Evolutionary conservation across 2,113 vertebrate species (phyloP), one percentile per base, ranked within the genome.

Genomic region (Microcebus griseorufus): DNA sequence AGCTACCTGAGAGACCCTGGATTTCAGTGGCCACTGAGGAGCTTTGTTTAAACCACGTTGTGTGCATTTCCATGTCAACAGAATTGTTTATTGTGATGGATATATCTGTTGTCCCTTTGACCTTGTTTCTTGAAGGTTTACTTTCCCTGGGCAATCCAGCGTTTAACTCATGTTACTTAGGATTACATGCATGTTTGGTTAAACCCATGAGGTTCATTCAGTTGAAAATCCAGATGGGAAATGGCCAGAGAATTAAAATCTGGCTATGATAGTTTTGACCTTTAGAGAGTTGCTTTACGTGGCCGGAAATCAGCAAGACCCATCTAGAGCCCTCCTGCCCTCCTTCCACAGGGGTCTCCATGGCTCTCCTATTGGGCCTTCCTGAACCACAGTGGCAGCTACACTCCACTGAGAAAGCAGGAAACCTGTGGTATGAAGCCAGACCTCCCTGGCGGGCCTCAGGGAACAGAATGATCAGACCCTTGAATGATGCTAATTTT

Each of bases 401-500:
- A 12, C 2, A 14, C 70, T 67, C 83, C 88, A 25, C 29, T 0
- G 18, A 88, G 92, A 93, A 67, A 62, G 72, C 88, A 69, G 67
- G 86, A 96, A 80, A 45, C 88, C 90, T 82, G 22, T n/a, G 78
- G 86, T 78, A 64, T 51, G 62, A 95, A 92, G 83, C 90, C 96
- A 97, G 95, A 90, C 62, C 95, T 94, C 93, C 90, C 95, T 81
- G 94, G 95, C 25, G 2, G 92, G 97, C 90, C 96, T 98, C 94
- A 96, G 97, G 96, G 97, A 98, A 97, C 60, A 37, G 17, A 98
- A 94, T 94, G 96, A 98, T 98, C 98, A 97, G 98, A 98, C 97
- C 97, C 98, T 98, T 96, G 94, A 98, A 98, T 97, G 96, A 95
- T 98, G 98, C 98, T 98, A 95, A 96, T 97, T 97, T 98, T 97